phyloP scores from a whole-genome alignment of 2,888 invertebrate genomes.

The Sisyra nigra region DNA sequence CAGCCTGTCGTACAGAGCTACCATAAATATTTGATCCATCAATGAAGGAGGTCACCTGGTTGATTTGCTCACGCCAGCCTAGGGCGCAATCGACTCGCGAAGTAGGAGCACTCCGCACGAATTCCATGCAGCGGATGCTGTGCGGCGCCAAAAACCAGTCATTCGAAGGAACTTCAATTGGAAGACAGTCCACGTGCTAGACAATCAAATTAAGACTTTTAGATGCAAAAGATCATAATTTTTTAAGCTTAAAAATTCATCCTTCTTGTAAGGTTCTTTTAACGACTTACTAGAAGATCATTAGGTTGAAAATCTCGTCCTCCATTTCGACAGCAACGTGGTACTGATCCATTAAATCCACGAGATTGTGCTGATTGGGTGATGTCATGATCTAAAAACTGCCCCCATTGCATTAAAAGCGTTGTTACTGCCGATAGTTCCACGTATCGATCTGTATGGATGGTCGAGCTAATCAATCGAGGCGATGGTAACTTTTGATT shows the following conservation, averaged over 20 bases:
- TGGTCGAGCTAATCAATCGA: slow-evolving; percentile 50
- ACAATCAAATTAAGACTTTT: slow-evolving; percentile 11
- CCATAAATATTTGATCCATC: slow-evolving; percentile 75
- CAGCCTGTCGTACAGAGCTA: slow-evolving; percentile 53
- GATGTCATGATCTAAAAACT: slow-evolving; percentile 78
- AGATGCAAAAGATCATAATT: not conserved
- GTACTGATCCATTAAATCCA: slow-evolving; percentile 63
- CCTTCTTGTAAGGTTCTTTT: not conserved
- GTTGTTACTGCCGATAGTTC: slow-evolving; percentile 54
- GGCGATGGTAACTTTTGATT: slow-evolving; percentile 50
- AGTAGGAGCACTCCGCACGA: slow-evolving; percentile 66
- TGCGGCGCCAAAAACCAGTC: slow-evolving; percentile 59
- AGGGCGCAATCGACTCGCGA: slow-evolving; percentile 64
- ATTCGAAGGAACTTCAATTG: slow-evolving; percentile 53
- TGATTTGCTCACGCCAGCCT: slow-evolving; percentile 72
- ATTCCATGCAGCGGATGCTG: slow-evolving; percentile 64
- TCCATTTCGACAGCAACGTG: slow-evolving; percentile 53
- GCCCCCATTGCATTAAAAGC: slow-evolving; percentile 84
- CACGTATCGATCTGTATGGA: slow-evolving; percentile 46
- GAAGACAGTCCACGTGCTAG: slow-evolving; percentile 74
- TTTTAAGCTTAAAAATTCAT: not conserved
- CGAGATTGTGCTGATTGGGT: slow-evolving; percentile 61
- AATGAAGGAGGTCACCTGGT: slow-evolving; percentile 67
- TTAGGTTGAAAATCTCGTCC: slow-evolving; percentile 41
- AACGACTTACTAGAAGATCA: slow-evolving; percentile 41